Percentiles rank a stretch among this genome's conserved stretches.
Evolutionary conservation across 2,113 vertebrate genomes (phyloP).

Genomic region (Platycercus adscitus): DNA sequence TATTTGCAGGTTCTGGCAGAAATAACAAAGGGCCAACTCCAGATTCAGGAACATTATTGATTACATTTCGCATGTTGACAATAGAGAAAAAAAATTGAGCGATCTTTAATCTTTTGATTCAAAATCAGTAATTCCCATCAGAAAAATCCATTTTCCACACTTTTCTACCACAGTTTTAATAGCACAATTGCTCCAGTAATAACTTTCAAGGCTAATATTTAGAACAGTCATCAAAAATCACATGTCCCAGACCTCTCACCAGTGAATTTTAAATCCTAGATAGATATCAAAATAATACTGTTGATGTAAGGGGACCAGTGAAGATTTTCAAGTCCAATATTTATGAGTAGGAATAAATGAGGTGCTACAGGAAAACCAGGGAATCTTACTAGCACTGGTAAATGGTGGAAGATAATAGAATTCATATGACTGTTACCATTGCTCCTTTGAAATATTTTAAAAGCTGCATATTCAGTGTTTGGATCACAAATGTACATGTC

Average conservation of each 20-base stretch:
- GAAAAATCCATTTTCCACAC: neutral
- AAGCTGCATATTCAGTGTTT: neutral
- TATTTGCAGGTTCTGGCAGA: neutral
- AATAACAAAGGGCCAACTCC: neutral
- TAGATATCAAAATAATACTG: neutral
- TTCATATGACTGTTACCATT: neutral
- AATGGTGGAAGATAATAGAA: neutral
- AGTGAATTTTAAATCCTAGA: neutral
- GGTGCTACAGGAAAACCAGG: neutral
- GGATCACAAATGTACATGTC: neutral
- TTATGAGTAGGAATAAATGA: neutral
- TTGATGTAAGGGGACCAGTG: neutral
- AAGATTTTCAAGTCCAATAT: neutral
- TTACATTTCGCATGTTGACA: neutral
- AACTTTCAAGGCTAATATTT: neutral
- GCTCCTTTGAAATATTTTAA: neutral
- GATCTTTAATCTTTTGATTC: neutral
- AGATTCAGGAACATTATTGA: neutral
- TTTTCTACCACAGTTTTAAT: neutral
- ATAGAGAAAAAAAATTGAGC: neutral
- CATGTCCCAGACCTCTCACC: neutral
- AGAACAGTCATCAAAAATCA: neutral
- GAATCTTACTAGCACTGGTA: neutral
- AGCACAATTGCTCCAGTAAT: neutral
- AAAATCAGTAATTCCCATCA: neutral